phyloP scores from a whole-genome alignment of 2,888 invertebrate species.

The Acanthosepion esculentum region DNA sequence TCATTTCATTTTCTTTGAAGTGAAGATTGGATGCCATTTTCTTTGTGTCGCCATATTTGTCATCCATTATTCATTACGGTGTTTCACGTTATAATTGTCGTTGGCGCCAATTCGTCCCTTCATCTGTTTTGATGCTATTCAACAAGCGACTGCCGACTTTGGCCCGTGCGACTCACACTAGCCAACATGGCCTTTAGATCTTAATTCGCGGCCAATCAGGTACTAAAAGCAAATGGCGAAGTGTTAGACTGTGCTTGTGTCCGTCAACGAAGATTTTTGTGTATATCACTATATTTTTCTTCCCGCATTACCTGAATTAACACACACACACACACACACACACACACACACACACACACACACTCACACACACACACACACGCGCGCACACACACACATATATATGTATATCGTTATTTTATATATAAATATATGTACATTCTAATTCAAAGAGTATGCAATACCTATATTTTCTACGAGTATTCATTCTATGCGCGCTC shows the following conservation, averaged over 20 bases:
- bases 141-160: background rate
- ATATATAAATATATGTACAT: too few relatives aligned
- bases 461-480: too few relatives aligned
- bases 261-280: background rate
- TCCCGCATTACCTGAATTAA: background rate
- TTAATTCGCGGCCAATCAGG: background rate
- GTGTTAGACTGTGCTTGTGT: background rate
- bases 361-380: background rate
- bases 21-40: conserved; percentile 7
- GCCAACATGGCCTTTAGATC: background rate
- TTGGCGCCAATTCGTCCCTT: conserved; percentile 33
- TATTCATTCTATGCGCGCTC: too few relatives aligned
- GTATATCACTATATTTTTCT: background rate
- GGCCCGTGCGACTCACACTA: background rate
- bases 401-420: background rate
- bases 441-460: too few relatives aligned
- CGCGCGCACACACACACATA: background rate
- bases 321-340: background rate
- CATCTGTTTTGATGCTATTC: conserved; percentile 33
- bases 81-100: background rate
- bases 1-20: background rate
- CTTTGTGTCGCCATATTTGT: conserved; percentile 33
- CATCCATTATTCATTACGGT: conserved; percentile 33
- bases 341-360: background rate
- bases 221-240: background rate